Evolutionary conservation across 2,797 vertebrate species (phyloP).

Genomic region (Argentina silus): DNA sequence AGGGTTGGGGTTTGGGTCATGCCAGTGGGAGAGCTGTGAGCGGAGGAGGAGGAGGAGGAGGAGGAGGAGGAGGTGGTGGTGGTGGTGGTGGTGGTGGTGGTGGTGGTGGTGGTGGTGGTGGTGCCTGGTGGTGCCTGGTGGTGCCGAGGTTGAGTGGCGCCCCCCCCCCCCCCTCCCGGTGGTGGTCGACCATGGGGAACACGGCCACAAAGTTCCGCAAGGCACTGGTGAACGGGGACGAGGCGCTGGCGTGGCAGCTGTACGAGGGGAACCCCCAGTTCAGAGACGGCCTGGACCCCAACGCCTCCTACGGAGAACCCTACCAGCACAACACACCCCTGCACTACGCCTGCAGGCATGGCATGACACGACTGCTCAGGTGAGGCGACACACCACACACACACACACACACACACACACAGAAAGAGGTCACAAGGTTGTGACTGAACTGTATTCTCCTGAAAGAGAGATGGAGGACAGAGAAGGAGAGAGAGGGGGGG

Average conservation of each 20-base stretch:
- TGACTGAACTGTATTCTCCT: too few relatives aligned
- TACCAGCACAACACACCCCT: conserved; percentile 98
- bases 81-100: conserved; percentile 2
- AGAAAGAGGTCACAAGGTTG: too few relatives aligned
- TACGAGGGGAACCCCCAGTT: conserved; percentile 98
- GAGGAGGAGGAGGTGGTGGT: conserved; percentile 24
- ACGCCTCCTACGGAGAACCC: conserved; percentile 96
- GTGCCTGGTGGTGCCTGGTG: conserved; percentile 11
- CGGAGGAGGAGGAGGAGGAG: conserved; percentile 50
- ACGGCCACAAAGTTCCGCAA: conserved; percentile 99
- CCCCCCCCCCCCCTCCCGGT: not conserved
- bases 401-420: conserved; percentile 1
- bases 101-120: conserved; percentile 19
- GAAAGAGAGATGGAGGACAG: too few relatives aligned
- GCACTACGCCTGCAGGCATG: conserved; percentile 95
- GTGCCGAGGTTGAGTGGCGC: not conserved
- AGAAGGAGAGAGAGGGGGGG: too few relatives aligned
- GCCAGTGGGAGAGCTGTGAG: conserved; percentile 66
- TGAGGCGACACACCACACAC: conserved; percentile 46
- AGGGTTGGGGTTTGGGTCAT: conserved; percentile 62
- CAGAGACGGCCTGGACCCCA: conserved; percentile 96
- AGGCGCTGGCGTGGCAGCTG: conserved; percentile 96
- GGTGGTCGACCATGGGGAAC: conserved; percentile 89
- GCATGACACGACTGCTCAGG: conserved; percentile 96
- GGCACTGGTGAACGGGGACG: conserved; percentile 95